Percentiles rank a stretch among this genome's conserved stretches.
phyloP scores from a whole-genome alignment of 2,113 vertebrate species.

The Dissostichus mawsoni region DNA sequence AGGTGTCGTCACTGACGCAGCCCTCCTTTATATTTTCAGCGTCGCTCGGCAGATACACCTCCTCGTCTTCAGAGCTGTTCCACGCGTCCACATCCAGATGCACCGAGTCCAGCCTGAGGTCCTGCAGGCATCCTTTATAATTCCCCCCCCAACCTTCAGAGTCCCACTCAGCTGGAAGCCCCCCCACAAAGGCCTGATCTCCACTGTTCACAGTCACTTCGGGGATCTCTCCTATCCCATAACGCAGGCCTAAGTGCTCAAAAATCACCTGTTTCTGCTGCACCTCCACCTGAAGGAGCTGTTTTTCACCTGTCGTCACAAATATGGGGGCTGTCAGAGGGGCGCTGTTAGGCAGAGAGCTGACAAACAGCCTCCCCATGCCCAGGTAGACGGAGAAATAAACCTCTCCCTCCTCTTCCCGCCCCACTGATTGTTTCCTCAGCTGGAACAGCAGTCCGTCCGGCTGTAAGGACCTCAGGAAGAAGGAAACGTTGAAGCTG shows the following conservation, averaged over 20 bases:
- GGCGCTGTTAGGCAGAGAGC: slow-evolving; percentile 9
- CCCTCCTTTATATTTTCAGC: slow-evolving; percentile 80
- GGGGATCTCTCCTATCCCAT: slow-evolving; percentile 77
- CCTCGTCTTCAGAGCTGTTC: slow-evolving; percentile 46
- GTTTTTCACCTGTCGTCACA: slow-evolving; percentile 85
- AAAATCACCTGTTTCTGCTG: slow-evolving; percentile 71
- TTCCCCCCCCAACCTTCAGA: slow-evolving; percentile 85
- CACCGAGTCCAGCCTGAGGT: slow-evolving; percentile 84
- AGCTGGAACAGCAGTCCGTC: slow-evolving; percentile 89
- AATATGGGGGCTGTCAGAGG: slow-evolving; percentile 73
- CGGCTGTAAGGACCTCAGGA: slow-evolving; percentile 87
- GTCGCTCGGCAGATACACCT: slow-evolving; percentile 59
- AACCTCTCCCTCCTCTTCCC: slow-evolving; percentile 37
- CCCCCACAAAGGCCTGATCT: slow-evolving; percentile 84
- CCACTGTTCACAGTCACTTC: slow-evolving; percentile 69
- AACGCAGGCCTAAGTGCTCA: slow-evolving; percentile 65
- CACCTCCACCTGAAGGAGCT: slow-evolving; percentile 85
- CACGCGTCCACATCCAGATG: slow-evolving; percentile 74
- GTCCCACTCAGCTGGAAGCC: slow-evolving; percentile 69
- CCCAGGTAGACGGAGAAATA: slow-evolving; percentile 87
- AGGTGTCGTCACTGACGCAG: slow-evolving; percentile 91
- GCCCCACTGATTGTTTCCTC: slow-evolving; percentile 42
- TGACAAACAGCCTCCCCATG: slow-evolving; percentile 81
- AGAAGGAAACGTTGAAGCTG: slow-evolving; percentile 90
- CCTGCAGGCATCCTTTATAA: slow-evolving; percentile 95